Evolutionary conservation across 2,888 invertebrate species (phyloP).

Genomic region (Nomada goodeniana): DNA sequence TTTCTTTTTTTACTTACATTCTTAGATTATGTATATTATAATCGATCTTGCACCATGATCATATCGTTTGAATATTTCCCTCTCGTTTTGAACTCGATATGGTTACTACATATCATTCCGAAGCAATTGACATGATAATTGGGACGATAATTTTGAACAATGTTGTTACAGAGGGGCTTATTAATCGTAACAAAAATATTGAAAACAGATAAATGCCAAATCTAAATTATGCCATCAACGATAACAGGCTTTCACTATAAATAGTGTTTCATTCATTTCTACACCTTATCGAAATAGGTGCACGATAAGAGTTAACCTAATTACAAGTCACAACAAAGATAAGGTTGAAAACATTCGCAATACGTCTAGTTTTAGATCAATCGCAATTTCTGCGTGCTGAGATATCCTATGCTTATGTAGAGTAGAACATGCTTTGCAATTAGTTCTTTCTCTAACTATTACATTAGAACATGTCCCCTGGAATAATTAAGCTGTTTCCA

Average conservation of each 20-base stretch:
- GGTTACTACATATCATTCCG: not conserved
- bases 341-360: not conserved
- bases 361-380: not conserved
- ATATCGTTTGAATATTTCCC: too few species aligned
- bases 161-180: not conserved
- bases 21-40: too few species aligned
- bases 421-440: not conserved
- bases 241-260: not conserved
- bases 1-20: too few species aligned
- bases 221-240: not conserved
- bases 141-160: not conserved
- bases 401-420: too few species aligned
- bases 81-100: too few species aligned
- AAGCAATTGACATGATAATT: not conserved
- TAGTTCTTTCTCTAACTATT: not conserved
- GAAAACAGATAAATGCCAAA: not conserved
- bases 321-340: slow-evolving; percentile 19
- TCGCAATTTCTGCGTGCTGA: not conserved
- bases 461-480: too few species aligned
- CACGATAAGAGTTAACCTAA: slow-evolving; percentile 21
- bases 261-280: slow-evolving; percentile 17
- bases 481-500: too few species aligned
- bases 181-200: not conserved
- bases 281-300: slow-evolving; percentile 25
- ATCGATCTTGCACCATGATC: too few species aligned